These are phyloP conservation scores for Cromileptes altivelis DNA, from an alignment of 2,113 vertebrate genomes.

Conservation along the genomic window DNA sequence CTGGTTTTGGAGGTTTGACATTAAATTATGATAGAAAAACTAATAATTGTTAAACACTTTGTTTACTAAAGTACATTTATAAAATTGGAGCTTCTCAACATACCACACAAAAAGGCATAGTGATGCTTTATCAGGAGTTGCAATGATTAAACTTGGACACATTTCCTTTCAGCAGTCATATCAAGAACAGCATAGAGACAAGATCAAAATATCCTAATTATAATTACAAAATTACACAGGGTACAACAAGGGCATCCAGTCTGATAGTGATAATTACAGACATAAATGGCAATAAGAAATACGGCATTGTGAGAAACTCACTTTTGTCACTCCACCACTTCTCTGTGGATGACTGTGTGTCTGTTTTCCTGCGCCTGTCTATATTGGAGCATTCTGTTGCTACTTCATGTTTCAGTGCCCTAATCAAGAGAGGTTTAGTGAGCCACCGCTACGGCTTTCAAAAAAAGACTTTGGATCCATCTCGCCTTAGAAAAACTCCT, in stretches of 20 bases:
- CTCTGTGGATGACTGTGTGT: background rate
- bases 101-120: conserved; percentile 29
- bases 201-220: conserved; percentile 82
- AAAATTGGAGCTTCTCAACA: background rate
- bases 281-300: conserved; percentile 75
- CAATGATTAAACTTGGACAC: conserved; percentile 71
- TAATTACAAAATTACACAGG: conserved; percentile 81
- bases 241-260: conserved; percentile 72
- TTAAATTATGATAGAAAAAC: background rate
- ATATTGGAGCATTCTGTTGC: conserved; percentile 17
- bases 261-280: conserved; percentile 80
- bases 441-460: conserved; percentile 65
- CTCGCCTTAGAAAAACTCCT: conserved; percentile 70
- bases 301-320: conserved; percentile 63
- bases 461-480: conserved; percentile 55
- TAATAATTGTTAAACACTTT: conserved; percentile 1
- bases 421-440: conserved; percentile 68
- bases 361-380: conserved; percentile 6
- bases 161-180: conserved; percentile 76
- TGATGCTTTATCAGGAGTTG: conserved; percentile 64
- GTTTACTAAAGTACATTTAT: conserved; percentile 4
- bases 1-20: background rate
- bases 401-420: conserved; percentile 41
- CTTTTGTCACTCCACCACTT: conserved; percentile 60
- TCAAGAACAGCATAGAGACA: conserved; percentile 78